A percentile compares a stretch with the other conserved stretches of the same genome.
Conservation (phyloP, 92 coral and sea anemone species). For the Palythoa heliodiscus region DNA sequence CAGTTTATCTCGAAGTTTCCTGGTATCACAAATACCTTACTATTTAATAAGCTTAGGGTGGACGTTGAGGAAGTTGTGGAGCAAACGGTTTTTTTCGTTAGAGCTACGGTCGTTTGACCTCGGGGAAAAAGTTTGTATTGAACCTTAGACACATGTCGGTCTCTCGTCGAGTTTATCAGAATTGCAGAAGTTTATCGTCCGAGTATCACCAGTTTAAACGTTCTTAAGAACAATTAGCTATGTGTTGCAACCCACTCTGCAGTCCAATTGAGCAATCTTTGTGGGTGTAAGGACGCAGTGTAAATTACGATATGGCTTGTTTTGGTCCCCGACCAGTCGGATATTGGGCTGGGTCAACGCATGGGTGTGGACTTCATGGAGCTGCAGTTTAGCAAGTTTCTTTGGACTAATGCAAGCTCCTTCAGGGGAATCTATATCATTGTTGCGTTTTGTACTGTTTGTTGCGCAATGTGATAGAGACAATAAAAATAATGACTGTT, state of each 20-base stretch:
- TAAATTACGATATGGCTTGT: constrained; percentile 15
- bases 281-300: neutral
- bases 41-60: neutral
- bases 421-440: neutral
- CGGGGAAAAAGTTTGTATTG: constrained; percentile 31
- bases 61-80: constrained; percentile 8
- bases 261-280: constrained; percentile 33
- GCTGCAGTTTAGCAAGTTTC: neutral
- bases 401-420: neutral
- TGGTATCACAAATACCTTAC: neutral
- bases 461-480: neutral
- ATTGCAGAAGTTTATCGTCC: neutral
- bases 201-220: constrained; percentile 12
- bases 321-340: constrained; percentile 34
- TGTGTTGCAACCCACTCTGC: constrained; percentile 7
- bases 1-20: neutral
- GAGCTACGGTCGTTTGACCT: constrained; percentile 28
- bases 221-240: neutral
- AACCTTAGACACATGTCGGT: neutral
- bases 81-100: constrained; percentile 31
- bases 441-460: neutral
- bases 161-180: neutral
- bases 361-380: constrained; percentile 33
- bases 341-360: constrained; percentile 44
- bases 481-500: neutral